phyloP scores from a whole-genome alignment of 2,797 vertebrate genomes.

The Aphelocoma californica region DNA sequence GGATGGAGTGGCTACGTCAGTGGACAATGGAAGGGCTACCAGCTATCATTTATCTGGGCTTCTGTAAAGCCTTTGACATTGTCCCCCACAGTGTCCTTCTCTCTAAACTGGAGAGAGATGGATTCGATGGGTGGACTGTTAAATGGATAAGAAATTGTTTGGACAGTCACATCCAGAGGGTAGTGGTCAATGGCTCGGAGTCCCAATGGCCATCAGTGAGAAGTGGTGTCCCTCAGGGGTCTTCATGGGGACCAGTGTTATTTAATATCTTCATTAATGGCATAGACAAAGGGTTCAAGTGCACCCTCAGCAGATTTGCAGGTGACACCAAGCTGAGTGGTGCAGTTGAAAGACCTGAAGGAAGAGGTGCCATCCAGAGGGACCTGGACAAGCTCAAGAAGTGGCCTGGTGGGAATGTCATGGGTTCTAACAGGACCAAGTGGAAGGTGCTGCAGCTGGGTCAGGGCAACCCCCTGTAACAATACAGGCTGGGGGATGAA shows the following conservation, averaged over 20 bases:
- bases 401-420: background rate
- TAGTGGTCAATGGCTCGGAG: background rate
- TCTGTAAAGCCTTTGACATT: background rate
- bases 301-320: background rate
- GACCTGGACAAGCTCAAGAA: background rate
- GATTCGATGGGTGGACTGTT: background rate
- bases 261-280: background rate
- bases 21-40: background rate
- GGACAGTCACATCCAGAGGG: background rate
- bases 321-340: background rate
- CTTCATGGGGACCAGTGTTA: background rate
- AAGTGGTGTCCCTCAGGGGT: background rate
- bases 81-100: background rate
- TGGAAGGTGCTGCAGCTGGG: background rate
- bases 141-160: background rate
- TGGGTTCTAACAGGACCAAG: background rate
- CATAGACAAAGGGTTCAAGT: accelerated
- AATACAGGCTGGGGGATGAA: background rate
- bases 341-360: background rate
- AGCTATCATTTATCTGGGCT: background rate
- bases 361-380: background rate
- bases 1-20: background rate
- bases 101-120: background rate
- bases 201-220: background rate
- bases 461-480: background rate